Evolutionary conservation across 2,888 invertebrate genomes (phyloP), one percentile per base, ranked within the genome.

Genomic region (Thelaira solivaga): DNA sequence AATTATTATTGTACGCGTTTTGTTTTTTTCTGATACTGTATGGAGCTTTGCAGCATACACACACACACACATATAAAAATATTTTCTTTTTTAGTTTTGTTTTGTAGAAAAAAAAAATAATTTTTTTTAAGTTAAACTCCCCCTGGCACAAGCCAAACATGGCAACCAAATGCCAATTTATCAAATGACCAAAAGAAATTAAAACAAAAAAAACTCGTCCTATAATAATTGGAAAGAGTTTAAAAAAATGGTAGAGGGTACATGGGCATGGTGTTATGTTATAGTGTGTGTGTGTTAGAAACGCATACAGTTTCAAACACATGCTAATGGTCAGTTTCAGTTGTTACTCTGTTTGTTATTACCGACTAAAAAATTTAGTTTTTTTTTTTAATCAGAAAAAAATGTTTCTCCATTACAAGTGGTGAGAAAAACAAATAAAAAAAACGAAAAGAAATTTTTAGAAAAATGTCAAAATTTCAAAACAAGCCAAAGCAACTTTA

Each of bases 141-240:
- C 49, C 49, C 62, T 41, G 59, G 53, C 47, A 34, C 57, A 51
- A 49, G 34, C 31, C 62, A 59, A 57, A 69, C 74, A 69, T 71
- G 74, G 69, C 76, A 81, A 77, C 74, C 80, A 80, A 81, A 81
- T 77, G 72, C 77, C 80, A 80, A 80, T 80, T 81, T 79, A 77
- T 77, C 80, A 80, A 75, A 73, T 75, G 80, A 74, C 69, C 74
- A 74, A 78, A 78, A 69, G 69, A 65, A 73, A 45, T n/a, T 45
- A 43, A 7, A 36, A 26, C n/a, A 49, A 57, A 59, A 64, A 49
- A 49, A 53, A 39, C n/a, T 29, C 53, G n/a, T 34, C 13, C 31
- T 57, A 20, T 59, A 67, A 67, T 51, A 34, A 67, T 59, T 65
- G 65, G 59, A 74, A 45, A 47, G 68, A 68, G 61, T 53, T 31